Percentiles rank a stretch among this genome's conserved stretches.
phyloP scores from a whole-genome alignment of 2,888 invertebrate genomes.

The Dryocosmus kuriphilus region DNA sequence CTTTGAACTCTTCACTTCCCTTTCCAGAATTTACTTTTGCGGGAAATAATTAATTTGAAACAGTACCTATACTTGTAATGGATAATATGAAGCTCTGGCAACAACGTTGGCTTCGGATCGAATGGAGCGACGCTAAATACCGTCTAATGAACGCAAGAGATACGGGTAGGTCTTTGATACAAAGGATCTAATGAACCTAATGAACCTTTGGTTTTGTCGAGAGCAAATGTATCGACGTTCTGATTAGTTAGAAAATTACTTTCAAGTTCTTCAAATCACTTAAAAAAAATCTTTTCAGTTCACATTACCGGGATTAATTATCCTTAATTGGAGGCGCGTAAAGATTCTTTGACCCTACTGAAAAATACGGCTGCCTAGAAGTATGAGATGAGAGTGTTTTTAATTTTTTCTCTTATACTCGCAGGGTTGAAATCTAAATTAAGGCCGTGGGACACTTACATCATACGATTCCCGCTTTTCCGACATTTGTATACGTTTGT shows the following conservation, averaged over 20 bases:
- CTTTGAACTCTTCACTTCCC: slow-evolving; percentile 12
- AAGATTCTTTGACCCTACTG: not conserved
- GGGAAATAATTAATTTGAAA: slow-evolving; percentile 21
- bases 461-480: too few species aligned
- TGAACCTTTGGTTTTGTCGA: slow-evolving; percentile 62
- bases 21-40: not conserved
- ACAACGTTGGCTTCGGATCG: slow-evolving; percentile 14
- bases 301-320: not conserved
- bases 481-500: too few species aligned
- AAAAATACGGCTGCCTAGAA: too few species aligned
- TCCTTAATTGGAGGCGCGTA: not conserved
- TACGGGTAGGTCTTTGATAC: slow-evolving; percentile 72
- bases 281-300: not conserved
- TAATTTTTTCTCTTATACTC: too few species aligned
- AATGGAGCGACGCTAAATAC: slow-evolving; percentile 62
- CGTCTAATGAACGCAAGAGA: slow-evolving; percentile 71
- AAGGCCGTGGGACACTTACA: too few species aligned
- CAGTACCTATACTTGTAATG: not conserved
- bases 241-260: slow-evolving; percentile 20
- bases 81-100: slow-evolving; percentile 24
- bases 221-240: not conserved
- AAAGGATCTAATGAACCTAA: slow-evolving; percentile 66
- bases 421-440: too few species aligned
- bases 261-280: slow-evolving; percentile 2
- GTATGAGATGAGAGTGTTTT: too few species aligned